Evolutionary conservation across 1,140 invertebrate genomes (phyloP).

Genomic region (Epicauta chinensis): DNA sequence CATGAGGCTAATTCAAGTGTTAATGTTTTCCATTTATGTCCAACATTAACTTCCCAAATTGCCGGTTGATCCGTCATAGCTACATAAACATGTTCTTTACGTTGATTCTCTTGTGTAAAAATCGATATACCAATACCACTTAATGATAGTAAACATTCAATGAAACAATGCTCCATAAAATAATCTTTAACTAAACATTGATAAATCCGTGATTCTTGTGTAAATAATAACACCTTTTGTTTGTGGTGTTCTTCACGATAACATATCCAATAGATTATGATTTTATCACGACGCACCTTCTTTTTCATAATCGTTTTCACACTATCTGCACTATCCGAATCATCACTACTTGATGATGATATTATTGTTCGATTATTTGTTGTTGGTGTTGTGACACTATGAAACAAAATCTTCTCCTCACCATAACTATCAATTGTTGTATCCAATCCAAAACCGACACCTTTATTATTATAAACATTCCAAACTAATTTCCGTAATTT

Average conservation of each 20-base stretch:
- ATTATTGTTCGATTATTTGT: slow-evolving; percentile 34
- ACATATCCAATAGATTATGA: slow-evolving; percentile 76
- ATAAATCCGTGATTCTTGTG: slow-evolving; percentile 70
- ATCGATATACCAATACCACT: slow-evolving; percentile 64
- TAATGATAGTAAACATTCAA: slow-evolving; percentile 65
- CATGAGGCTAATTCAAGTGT: slow-evolving; percentile 70
- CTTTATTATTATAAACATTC: slow-evolving; percentile 79
- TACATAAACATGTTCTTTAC: slow-evolving; percentile 41
- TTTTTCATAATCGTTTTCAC: slow-evolving; percentile 41
- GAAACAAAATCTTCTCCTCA: slow-evolving; percentile 61
- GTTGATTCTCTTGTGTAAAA: slow-evolving; percentile 42
- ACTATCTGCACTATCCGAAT: slow-evolving; percentile 47
- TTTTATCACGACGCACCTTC: slow-evolving; percentile 49
- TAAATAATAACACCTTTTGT: slow-evolving; percentile 73
- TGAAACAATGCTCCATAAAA: slow-evolving; percentile 62
- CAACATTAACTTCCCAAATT: slow-evolving; percentile 75
- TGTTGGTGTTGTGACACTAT: slow-evolving; percentile 50
- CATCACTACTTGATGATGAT: slow-evolving; percentile 47
- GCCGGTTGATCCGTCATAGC: slow-evolving; percentile 62
- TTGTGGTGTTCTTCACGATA: slow-evolving; percentile 63
- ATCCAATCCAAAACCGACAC: slow-evolving; percentile 61
- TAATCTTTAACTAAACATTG: slow-evolving; percentile 59
- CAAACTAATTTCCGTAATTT: slow-evolving; percentile 65
- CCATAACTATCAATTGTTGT: slow-evolving; percentile 66
- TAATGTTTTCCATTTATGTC: slow-evolving; percentile 70